Base-by-base conservation (phyloP, 2,888 invertebrate genomes). In the Agrotis clavis region DNA sequence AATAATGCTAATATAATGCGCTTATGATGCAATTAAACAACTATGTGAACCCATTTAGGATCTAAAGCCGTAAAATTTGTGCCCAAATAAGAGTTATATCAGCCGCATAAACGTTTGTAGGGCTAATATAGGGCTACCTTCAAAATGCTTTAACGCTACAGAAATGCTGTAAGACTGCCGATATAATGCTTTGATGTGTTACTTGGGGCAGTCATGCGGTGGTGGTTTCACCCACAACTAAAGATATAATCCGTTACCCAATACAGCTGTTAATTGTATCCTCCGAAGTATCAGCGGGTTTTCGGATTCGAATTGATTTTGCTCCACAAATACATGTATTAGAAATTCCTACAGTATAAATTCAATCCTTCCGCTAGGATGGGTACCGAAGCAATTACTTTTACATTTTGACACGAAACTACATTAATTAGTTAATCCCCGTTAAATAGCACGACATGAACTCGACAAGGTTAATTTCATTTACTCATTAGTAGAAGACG, bases 401-500 rank as follows among this genome's bases (percentile, higher is more conserved):
- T 21, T 53, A 59, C 19, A 41, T 48, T 56, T 77, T 30, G 21
- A 19, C 6, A 47, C 13, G 7, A 47, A 59, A 41, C 69, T 41
- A 1, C 25, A 68, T 47, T 65, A 68, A 66, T 63, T 35, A 57
- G 21, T 63, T 45, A 59, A 62, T 51, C 56, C 13, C 47, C 47
- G 25, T 66, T 45, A 53, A 67, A 56, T 67, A 45, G 48, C 63
- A 50, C 16, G 60, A 56, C 30, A 25, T 21, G 35, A 53, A 63
- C 51, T 30, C 54, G 60, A 66, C 41, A 62, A 66, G 64, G 62
- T 73, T 82, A 79, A 85, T 79, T 83, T 73, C 63, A 74, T 85
- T 77, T 77, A 74, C 71, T 82, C 67, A 83, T 83, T 86, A 77
- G 69, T 35, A 72, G 35, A 11, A 57, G 30, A 64, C 59, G 64